Percentiles rank a stretch among this genome's conserved stretches.
Conservation (phyloP, 2,888 invertebrate genomes). For the Eristalinus aeneus region DNA sequence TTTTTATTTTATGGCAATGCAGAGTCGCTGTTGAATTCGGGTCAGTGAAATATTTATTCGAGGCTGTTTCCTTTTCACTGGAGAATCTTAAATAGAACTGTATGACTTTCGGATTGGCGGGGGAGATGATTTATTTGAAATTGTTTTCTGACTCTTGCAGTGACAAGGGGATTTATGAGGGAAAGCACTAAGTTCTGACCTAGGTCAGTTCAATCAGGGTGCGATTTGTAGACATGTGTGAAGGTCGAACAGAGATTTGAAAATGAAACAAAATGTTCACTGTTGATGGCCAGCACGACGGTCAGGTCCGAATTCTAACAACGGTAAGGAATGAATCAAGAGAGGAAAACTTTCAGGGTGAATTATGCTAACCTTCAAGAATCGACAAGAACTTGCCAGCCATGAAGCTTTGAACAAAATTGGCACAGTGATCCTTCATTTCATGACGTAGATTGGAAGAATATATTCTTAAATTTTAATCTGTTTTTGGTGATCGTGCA, state of each 20-base stretch:
- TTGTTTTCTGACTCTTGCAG: neutral
- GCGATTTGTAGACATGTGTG: neutral
- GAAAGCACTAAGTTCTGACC: neutral
- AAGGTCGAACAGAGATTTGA: neutral
- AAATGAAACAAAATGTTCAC: neutral
- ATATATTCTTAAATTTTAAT: no score
- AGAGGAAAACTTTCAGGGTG: no score
- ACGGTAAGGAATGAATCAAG: no score
- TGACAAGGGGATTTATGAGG: neutral
- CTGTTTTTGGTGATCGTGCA: no score
- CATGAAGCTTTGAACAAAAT: no score
- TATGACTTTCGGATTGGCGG: neutral
- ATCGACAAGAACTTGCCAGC: no score
- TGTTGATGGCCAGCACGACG: no score
- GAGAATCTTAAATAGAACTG: neutral
- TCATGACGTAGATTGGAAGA: no score
- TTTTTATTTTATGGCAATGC: neutral
- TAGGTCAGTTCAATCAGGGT: neutral
- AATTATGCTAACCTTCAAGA: no score
- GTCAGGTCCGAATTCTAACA: no score
- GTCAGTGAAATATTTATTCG: neutral
- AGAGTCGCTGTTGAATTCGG: neutral
- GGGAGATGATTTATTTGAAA: neutral
- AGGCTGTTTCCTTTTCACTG: neutral
- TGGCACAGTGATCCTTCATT: no score